Evolutionary conservation across 1,140 invertebrate species (phyloP).

Genomic region (Planococcus citri): DNA sequence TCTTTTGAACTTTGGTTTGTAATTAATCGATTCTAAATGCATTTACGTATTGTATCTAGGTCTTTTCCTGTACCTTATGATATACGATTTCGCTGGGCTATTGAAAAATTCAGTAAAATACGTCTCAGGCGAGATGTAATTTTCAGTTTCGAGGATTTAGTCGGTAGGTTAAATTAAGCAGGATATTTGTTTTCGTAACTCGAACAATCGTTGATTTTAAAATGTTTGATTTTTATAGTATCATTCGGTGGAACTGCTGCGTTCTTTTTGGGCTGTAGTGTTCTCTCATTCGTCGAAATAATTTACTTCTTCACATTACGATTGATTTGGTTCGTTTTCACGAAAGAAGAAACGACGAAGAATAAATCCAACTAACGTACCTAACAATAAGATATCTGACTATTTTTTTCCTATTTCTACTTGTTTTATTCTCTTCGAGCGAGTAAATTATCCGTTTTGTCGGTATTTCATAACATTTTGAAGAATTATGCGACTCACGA

Average conservation of each 20-base stretch:
- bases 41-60: constrained; percentile 25
- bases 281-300: constrained; percentile 31
- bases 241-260: constrained; percentile 31
- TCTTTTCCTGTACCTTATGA: constrained; percentile 28
- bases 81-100: constrained; percentile 30
- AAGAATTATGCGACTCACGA: background rate
- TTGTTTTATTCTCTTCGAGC: too few relatives aligned
- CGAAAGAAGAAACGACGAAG: background rate
- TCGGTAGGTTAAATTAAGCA: constrained; percentile 26
- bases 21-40: background rate
- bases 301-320: constrained; percentile 30
- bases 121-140: constrained; percentile 41
- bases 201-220: background rate
- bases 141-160: constrained; percentile 43
- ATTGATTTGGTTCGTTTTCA: constrained; percentile 25
- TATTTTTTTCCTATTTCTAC: too few relatives aligned
- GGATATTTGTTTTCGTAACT: background rate
- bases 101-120: constrained; percentile 30
- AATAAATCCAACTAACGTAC: too few relatives aligned
- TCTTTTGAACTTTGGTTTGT: background rate
- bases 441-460: too few relatives aligned
- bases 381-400: too few relatives aligned
- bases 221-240: constrained; percentile 25
- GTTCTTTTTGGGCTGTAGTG: constrained; percentile 31
- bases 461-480: too few relatives aligned